These are phyloP conservation scores for Lichenostomus cassidix DNA, from an alignment of 2,113 vertebrate species.

Conservation along the genomic window DNA sequence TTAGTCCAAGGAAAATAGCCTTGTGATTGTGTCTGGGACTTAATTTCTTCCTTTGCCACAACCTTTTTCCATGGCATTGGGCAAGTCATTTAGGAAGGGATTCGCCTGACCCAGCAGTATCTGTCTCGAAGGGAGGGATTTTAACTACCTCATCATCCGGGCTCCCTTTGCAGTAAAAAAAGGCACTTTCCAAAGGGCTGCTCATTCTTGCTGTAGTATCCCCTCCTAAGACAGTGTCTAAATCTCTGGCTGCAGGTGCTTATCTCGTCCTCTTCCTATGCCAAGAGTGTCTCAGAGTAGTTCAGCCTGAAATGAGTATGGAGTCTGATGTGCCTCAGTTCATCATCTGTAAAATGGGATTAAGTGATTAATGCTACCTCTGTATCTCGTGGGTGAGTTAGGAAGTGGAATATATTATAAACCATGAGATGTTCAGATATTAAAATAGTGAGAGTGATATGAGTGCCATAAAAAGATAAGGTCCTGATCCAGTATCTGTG, in stretches of 20 bases:
- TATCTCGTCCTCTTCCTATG: conserved; percentile 26
- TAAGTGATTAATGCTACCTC: conserved; percentile 63
- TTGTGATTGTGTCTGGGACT: not conserved
- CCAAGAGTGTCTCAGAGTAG: conserved; percentile 29
- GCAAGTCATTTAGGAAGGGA: not conserved
- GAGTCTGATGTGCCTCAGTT: conserved; percentile 42
- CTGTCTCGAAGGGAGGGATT: not conserved
- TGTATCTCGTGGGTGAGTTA: conserved; percentile 29
- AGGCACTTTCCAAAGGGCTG: not conserved
- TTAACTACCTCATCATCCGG: not conserved
- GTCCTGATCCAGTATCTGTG: conserved; percentile 72
- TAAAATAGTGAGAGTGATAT: conserved; percentile 60
- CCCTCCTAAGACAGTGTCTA: not conserved
- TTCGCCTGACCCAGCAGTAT: not conserved
- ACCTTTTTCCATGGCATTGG: not conserved
- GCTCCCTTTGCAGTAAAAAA: not conserved
- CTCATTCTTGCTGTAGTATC: not conserved
- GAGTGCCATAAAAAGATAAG: conserved; percentile 65
- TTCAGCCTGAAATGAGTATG: conserved; percentile 17
- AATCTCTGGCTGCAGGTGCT: conserved; percentile 56
- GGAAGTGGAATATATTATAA: conserved; percentile 51
- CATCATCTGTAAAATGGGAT: conserved; percentile 66
- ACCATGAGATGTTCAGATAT: conserved; percentile 42
- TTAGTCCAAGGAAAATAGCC: not conserved
- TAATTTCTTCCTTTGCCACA: not conserved